phyloP scores from a whole-genome alignment of 2,797 vertebrate species.

The Xiphophorus birchmanni region DNA sequence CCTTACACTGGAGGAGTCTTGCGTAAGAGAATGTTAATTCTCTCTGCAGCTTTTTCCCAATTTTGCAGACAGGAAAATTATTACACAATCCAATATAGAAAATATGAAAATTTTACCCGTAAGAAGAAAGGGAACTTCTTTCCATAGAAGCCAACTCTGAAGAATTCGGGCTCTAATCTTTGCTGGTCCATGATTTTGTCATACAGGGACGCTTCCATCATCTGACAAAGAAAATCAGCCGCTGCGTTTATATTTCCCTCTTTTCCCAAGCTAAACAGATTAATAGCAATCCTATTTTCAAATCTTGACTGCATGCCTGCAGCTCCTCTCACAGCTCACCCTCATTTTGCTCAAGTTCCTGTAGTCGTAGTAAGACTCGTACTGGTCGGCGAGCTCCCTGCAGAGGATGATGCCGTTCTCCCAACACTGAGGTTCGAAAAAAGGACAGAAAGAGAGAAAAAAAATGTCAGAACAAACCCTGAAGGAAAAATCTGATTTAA shows the following conservation, averaged over 20 bases:
- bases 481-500: not conserved
- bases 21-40: conserved; percentile 55
- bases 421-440: conserved; percentile 88
- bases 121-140: conserved; percentile 99
- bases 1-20: conserved; percentile 56
- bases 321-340: conserved; percentile 78
- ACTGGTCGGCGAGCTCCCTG: conserved; percentile 96
- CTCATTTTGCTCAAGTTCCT: conserved; percentile 99
- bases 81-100: conserved; percentile 12
- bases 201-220: conserved; percentile 98
- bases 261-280: not conserved
- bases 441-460: not conserved
- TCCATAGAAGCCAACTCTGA: conserved; percentile 97
- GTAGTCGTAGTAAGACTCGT: conserved; percentile 98
- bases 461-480: not conserved
- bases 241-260: not conserved
- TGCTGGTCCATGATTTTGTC: conserved; percentile 99
- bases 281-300: not conserved
- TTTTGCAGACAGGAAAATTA: conserved; percentile 18
- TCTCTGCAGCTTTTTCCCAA: conserved; percentile 17
- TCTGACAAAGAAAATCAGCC: conserved; percentile 71
- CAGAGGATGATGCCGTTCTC: conserved; percentile 98
- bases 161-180: conserved; percentile 96
- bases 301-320: not conserved
- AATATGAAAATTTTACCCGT: conserved; percentile 82